A percentile compares a stretch with the other conserved stretches of the same genome.
Conservation (phyloP, 2,888 invertebrate genomes). For the Sinodicranocentrus sp. region DNA sequence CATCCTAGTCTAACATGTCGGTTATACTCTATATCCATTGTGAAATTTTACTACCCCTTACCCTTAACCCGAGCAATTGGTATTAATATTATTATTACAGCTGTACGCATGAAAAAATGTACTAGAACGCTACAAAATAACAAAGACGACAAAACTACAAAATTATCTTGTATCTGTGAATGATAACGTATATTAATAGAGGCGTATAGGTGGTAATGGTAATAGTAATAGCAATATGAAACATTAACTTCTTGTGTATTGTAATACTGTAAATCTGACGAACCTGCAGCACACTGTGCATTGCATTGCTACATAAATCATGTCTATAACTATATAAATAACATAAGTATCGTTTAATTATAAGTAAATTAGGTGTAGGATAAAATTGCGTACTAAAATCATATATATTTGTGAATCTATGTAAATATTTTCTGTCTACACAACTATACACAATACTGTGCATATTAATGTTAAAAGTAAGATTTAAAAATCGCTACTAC, state of each 20-base stretch:
- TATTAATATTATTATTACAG: slow-evolving; percentile 29
- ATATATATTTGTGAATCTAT: slow-evolving; percentile 58
- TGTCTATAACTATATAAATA: slow-evolving; percentile 62
- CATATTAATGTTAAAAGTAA: background rate
- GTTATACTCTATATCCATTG: slow-evolving; percentile 33
- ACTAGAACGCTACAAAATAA: too few relatives aligned
- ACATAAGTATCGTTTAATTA: background rate
- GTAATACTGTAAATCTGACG: too few relatives aligned
- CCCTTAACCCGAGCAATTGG: background rate
- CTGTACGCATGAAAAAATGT: too few relatives aligned
- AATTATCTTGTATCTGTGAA: too few relatives aligned
- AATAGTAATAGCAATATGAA: background rate
- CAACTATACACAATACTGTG: background rate
- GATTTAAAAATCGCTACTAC: background rate
- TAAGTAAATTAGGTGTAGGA: slow-evolving; percentile 9
- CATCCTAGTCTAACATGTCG: slow-evolving; percentile 73
- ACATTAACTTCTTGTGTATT: too few relatives aligned
- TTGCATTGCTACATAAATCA: slow-evolving; percentile 36
- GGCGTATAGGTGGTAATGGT: background rate
- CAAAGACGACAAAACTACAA: too few relatives aligned
- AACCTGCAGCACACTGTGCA: slow-evolving; percentile 36
- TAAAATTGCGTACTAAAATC: slow-evolving; percentile 39
- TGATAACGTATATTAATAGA: too few relatives aligned
- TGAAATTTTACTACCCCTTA: too few relatives aligned
- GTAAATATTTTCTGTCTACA: slow-evolving; percentile 66